Base-by-base conservation (phyloP, 2,888 invertebrate species). In the Lasiommata megera region DNA sequence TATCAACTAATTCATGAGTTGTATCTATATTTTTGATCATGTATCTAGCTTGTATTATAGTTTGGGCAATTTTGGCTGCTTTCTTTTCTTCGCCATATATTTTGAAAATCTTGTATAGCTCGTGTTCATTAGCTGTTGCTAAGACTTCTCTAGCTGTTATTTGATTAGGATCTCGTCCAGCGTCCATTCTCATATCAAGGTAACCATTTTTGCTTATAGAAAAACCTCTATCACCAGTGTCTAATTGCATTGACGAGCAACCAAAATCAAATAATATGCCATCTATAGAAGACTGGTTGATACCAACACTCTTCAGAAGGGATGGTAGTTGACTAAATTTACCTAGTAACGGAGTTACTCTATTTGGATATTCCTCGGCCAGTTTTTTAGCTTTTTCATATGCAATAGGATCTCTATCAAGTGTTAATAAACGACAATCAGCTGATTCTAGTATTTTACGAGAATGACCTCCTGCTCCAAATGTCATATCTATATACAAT, bases 121-220 rank as follows among this genome's bases (percentile, higher is more conserved):
- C 96, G 43, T 91, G 88, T 81, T 97, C 97, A 64, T 94, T 93
- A 0, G 95, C 93, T 53, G 93, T 93, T 8, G 96, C 95, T 50
- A 99, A 87, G 1, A 99, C 94, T 82, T 98, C 97, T 38, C 96
- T 95, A 2, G 97, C 99, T 31, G 96, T 97, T 6, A 96, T 94
- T 70, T 93, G 93, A 59, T 94, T 91, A 0, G 94, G 92, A 71
- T 89, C 93, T 70, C 95, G 89, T 6, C 92, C 88, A 0, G 94
- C 94, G 88, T 98, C 97, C 99, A 99, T 99, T 77, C 98, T 92
- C 98, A 99, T 99, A 73, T 99, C 98, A 54, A 99, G 89, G 3
- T 96, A 96, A 0, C 97, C 98, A 88, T 98, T 93, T 77, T 94
- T 93, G 47, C 93, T 95, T 0, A 98, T 74, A 6, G 97, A 94